A percentile compares a stretch with the other conserved stretches of the same genome.
Evolutionary conservation across 2,888 invertebrate genomes (phyloP).

Genomic region (Dicranocentrus wangi): DNA sequence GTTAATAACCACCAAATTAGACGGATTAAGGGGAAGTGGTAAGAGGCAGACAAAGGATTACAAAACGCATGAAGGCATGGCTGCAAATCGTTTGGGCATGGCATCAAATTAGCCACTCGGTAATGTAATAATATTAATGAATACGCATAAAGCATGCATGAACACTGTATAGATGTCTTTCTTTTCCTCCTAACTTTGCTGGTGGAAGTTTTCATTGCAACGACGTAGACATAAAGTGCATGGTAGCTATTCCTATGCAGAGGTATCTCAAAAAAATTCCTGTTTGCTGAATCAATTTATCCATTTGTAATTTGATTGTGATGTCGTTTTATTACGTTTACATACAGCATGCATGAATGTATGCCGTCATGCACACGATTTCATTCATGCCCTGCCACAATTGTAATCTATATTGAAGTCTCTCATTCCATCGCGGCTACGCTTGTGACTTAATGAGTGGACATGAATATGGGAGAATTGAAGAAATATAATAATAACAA

Average conservation of each 20-base stretch:
- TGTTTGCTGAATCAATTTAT: not conserved
- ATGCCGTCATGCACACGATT: not conserved
- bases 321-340: slow-evolving; percentile 1
- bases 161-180: not conserved
- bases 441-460: slow-evolving; percentile 10
- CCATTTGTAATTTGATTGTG: slow-evolving; percentile 14
- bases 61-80: slow-evolving; percentile 32
- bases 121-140: too few species aligned
- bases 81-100: slow-evolving; percentile 36
- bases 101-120: slow-evolving; percentile 33
- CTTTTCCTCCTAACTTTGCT: too few species aligned
- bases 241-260: too few species aligned
- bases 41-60: slow-evolving; percentile 25
- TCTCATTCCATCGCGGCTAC: not conserved
- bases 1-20: slow-evolving; percentile 48
- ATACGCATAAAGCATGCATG: not conserved
- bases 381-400: not conserved
- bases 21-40: slow-evolving; percentile 19
- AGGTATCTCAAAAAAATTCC: too few species aligned
- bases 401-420: slow-evolving; percentile 2
- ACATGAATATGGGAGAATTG: slow-evolving; percentile 12
- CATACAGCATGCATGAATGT: not conserved
- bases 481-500: too few species aligned
- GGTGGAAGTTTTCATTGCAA: too few species aligned
- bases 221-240: too few species aligned